Evolutionary conservation across 2,113 vertebrate species (phyloP), one percentile per base, ranked within the genome.

Genomic region (Leucopsar rothschildi): DNA sequence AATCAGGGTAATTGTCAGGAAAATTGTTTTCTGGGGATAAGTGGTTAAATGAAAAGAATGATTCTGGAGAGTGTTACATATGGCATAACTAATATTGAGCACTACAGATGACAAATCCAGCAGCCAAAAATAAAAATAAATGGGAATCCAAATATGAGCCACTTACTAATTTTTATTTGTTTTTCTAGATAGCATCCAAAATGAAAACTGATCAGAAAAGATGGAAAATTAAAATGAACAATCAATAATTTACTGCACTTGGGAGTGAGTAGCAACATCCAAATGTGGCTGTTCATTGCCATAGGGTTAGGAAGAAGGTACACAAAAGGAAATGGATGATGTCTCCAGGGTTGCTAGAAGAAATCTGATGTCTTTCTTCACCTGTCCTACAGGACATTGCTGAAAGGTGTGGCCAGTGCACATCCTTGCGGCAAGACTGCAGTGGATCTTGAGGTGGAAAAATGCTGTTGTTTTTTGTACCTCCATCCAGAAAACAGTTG

Each of bases 111-210:
- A 92, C 2, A 65, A 60, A 78, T 75, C 25, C 77, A 56, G 35
- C n/a, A 68, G 69, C 56, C 64, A 92, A 86, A 86, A 82, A 35
- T 56, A 87, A 66, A 75, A 86, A 89, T 47, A 70, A 86, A 66
- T 56, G 27, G 19, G 82, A 78, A 63, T 57, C 29, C 94, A 68
- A 90, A 75, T 84, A 47, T 5, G 4, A 91, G 10, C 28, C 42
- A 64, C 37, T 82, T 92, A 82, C 45, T 75, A 10, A 56, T 75
- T 75, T 89, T 52, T 72, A 12, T 83, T 88, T 94, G 10, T 81
- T 95, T 97, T 78, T 37, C 61, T 94, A 85, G 63, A 84, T 53
- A 85, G 17, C 40, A 75, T 77, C 47, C 50, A 79, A 91, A 93
- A 80, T 70, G 72, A 80, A 91, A 83, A 47, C 19, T 52, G 28